phyloP scores from a whole-genome alignment of 35 echinoderm and acorn worm species.

The Anneissia japonica region DNA sequence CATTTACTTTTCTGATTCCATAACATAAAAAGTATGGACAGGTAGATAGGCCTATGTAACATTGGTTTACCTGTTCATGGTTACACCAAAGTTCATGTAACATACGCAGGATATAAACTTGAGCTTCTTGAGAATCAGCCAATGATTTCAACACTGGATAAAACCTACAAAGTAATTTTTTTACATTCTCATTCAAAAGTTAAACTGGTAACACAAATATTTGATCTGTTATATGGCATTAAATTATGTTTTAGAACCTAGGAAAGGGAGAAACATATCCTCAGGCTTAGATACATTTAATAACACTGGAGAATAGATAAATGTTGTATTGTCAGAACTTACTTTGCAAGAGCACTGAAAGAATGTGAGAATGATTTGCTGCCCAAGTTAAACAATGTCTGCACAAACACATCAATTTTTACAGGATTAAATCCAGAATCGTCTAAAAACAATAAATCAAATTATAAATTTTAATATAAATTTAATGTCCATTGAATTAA shows the following conservation, averaged over 20 bases:
- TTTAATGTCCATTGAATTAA: too few species aligned
- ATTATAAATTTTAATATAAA: too few species aligned
- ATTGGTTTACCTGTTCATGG: constrained; percentile 88
- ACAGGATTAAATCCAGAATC: constrained; percentile 67
- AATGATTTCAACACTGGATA: constrained; percentile 68
- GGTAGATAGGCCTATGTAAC: too few species aligned
- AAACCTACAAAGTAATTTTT: constrained; percentile 75
- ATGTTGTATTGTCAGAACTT: constrained; percentile 12
- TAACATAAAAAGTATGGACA: too few species aligned
- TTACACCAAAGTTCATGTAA: constrained; percentile 83
- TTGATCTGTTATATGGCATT: background rate
- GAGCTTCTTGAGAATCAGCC: constrained; percentile 74
- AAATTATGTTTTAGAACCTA: too few species aligned
- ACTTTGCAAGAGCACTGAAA: constrained; percentile 99
- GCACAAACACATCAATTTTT: constrained; percentile 94
- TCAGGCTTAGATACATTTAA: too few species aligned
- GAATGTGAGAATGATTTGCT: constrained; percentile 97
- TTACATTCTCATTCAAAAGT: too few species aligned
- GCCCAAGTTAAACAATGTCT: constrained; percentile 74
- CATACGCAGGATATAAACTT: constrained; percentile 75
- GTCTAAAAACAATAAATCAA: too few species aligned
- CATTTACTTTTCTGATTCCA: too few species aligned
- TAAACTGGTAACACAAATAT: background rate
- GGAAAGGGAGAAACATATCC: too few species aligned
- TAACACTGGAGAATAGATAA: too few species aligned